These are phyloP conservation scores for Anguilla anguilla DNA, from an alignment of 2,797 vertebrate species.

Conservation along the genomic window DNA sequence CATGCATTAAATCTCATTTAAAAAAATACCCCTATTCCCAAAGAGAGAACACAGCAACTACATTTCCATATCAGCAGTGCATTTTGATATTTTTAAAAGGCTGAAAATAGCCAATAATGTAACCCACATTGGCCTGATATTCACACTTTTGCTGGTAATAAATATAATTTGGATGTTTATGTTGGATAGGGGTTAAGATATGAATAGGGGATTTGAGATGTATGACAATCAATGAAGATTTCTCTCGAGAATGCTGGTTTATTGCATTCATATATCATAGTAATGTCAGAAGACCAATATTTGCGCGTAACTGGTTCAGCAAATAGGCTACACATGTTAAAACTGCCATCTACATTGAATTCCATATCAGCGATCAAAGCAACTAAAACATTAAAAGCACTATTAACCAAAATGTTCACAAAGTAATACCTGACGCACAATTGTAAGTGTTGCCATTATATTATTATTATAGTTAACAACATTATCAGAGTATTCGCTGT, in stretches of 20 bases:
- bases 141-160: background rate
- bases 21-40: background rate
- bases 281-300: background rate
- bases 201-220: background rate
- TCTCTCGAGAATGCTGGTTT: background rate
- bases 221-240: background rate
- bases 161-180: background rate
- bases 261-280: background rate
- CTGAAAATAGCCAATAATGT: background rate
- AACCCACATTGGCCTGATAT: background rate
- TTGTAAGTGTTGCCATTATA: background rate
- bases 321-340: background rate
- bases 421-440: background rate
- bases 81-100: background rate
- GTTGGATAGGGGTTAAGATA: background rate
- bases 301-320: background rate
- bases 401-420: background rate
- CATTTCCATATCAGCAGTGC: background rate
- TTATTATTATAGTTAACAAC: background rate
- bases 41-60: background rate
- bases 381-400: background rate
- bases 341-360: background rate
- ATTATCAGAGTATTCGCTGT: background rate
- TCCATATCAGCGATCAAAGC: background rate
- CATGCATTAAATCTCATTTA: background rate